Evolutionary conservation across 2,797 vertebrate species (phyloP), one percentile per base, ranked within the genome.

Genomic region (Notamacropus eugenii): DNA sequence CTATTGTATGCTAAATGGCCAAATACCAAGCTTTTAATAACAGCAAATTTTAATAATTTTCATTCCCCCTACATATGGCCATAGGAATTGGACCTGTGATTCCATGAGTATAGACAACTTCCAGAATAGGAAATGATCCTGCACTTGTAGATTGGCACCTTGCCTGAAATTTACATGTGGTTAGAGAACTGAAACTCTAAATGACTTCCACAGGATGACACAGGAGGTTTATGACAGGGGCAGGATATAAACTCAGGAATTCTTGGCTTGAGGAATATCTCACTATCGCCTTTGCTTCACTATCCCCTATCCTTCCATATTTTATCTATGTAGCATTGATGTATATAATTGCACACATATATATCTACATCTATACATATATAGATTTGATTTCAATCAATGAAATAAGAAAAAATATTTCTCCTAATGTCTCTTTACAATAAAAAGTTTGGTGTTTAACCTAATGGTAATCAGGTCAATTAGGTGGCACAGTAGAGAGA

Each of bases 1-100:
- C n/a, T 52, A 95, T 54, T 96, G 1, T 92, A 91, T 96, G 96
- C 92, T 31, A 54, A 93, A 93, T 90, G 8, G 34, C 94, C 5
- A 82, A 93, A 95, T 55, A 0, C 27, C 0, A 90, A 46, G 46
- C 16, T 46, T 46, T 82, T 46, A 40, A 46, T 82, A 82, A 82
- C 1, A 82, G n/a, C 67, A 82, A 46, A 82, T 82, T 46, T 82
- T 82, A 82, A 40, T 40, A 10, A 40, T 40, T 22, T 40, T 40
- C 67, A 74, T 74, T 22, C n/a, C 19, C 46, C 19, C 19, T 46
- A 22, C 9, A 22, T 82, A 24, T 82, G 67, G n/a, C 2, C 0
- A 40, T 74, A 24, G 8, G n/a, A 82, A 40, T 40, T 82, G 19
- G 6, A 46, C 19, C 16, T 82, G 0, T 24, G 67, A 40, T 82